phyloP scores from a whole-genome alignment of 2,888 invertebrate genomes.

The Boloria selene region DNA sequence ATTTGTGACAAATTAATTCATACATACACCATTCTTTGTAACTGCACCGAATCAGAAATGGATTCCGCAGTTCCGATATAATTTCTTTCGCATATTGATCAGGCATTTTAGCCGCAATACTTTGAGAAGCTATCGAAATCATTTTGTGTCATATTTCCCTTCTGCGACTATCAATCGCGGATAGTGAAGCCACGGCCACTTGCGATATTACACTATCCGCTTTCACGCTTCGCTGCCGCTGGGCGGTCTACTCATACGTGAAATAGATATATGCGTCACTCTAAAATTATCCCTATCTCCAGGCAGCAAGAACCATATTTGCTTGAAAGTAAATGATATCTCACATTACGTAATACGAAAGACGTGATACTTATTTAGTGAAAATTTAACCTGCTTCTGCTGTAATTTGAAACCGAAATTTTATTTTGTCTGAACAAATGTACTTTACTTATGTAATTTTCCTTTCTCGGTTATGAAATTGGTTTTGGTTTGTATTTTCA shows the following conservation, averaged over 20 bases:
- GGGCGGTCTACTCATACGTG: slow-evolving; percentile 43
- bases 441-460: neutral
- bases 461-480: too few species aligned
- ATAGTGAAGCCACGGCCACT: slow-evolving; percentile 21
- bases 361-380: slow-evolving; percentile 28
- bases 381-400: slow-evolving; percentile 24
- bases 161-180: slow-evolving; percentile 6
- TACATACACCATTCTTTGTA: too few species aligned
- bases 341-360: slow-evolving; percentile 20
- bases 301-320: neutral
- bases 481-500: too few species aligned
- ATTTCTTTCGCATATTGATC: too few species aligned
- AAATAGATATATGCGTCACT: slow-evolving; percentile 34
- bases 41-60: too few species aligned
- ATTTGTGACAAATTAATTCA: too few species aligned
- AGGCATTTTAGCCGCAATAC: too few species aligned
- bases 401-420: slow-evolving; percentile 18
- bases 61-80: too few species aligned
- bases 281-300: slow-evolving; percentile 10
- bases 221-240: slow-evolving; percentile 43
- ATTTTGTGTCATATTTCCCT: too few species aligned
- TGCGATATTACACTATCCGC: slow-evolving; percentile 43
- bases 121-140: too few species aligned
- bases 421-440: neutral
- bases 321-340: neutral